These are phyloP conservation scores for Piezodorus guildinii DNA, from an alignment of 1,140 invertebrate genomes.

Conservation along the genomic window DNA sequence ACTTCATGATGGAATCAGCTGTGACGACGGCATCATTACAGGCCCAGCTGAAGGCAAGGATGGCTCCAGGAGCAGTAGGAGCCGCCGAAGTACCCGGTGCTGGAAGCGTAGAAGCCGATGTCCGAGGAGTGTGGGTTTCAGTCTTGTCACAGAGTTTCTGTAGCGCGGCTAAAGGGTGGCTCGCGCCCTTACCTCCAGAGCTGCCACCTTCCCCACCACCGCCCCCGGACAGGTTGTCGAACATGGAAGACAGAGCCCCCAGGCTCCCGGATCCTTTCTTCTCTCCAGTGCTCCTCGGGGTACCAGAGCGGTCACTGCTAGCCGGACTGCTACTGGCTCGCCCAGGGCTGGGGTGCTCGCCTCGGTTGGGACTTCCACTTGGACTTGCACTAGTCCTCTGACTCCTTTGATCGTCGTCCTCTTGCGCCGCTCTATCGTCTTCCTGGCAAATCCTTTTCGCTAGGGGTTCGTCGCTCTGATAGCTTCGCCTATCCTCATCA, in stretches of 20 bases:
- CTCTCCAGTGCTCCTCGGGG: conserved; percentile 54
- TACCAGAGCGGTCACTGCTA: conserved; percentile 58
- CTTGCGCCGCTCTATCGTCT: conserved; percentile 31
- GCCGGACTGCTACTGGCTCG: conserved; percentile 52
- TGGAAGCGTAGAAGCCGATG: conserved; percentile 29
- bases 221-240: conserved; percentile 61
- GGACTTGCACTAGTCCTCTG: conserved; percentile 28
- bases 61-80: conserved; percentile 57
- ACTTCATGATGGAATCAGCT: conserved; percentile 81
- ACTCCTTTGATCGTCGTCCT: conserved; percentile 35
- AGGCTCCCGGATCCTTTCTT: conserved; percentile 56
- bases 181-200: conserved; percentile 45
- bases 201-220: conserved; percentile 34
- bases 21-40: conserved; percentile 82
- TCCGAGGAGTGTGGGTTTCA: conserved; percentile 48
- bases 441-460: conserved; percentile 18
- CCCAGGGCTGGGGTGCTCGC: conserved; percentile 47
- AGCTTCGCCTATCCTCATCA: conserved; percentile 39
- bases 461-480: conserved; percentile 36
- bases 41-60: conserved; percentile 85
- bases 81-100: conserved; percentile 29
- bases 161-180: conserved; percentile 80
- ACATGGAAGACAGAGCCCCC: conserved; percentile 80
- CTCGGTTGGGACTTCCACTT: conserved; percentile 35
- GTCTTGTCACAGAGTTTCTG: conserved; percentile 93